Conservation (phyloP, 2,888 invertebrate genomes). For the Chrysomela aeneicollis region DNA sequence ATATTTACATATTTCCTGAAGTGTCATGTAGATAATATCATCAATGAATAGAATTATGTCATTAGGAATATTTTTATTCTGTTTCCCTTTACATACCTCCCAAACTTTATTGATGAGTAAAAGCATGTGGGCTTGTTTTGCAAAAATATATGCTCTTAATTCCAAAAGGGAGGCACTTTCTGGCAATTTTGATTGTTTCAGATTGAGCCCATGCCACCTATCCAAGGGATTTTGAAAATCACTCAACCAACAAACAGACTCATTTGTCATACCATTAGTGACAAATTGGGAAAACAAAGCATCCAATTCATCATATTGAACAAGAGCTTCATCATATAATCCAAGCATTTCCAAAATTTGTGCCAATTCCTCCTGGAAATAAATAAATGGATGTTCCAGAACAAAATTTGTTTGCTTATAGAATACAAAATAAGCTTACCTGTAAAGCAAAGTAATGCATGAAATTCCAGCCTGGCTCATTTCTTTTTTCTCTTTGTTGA, state of each 20-base stretch:
- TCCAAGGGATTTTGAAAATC: constrained; percentile 82
- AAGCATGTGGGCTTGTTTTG: constrained; percentile 89
- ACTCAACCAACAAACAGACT: constrained; percentile 82
- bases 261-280: constrained; percentile 82
- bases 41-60: too few species aligned
- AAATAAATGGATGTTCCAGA: neutral
- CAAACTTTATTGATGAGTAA: constrained; percentile 76
- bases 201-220: constrained; percentile 83
- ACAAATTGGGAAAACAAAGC: constrained; percentile 97
- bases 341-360: constrained; percentile 95
- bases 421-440: constrained; percentile 63
- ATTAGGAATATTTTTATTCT: too few species aligned
- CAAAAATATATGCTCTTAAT: constrained; percentile 92
- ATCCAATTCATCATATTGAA: constrained; percentile 97
- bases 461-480: constrained; percentile 92
- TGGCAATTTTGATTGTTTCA: constrained; percentile 70
- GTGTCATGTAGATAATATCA: too few species aligned
- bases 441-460: constrained; percentile 93
- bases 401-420: neutral
- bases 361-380: constrained; percentile 88
- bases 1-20: too few species aligned
- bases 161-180: constrained; percentile 79
- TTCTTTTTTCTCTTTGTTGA: constrained; percentile 87
- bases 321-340: constrained; percentile 90
- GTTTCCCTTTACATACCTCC: constrained; percentile 80